phyloP scores from a whole-genome alignment of 2,888 invertebrate species.

The Acronicta alni region DNA sequence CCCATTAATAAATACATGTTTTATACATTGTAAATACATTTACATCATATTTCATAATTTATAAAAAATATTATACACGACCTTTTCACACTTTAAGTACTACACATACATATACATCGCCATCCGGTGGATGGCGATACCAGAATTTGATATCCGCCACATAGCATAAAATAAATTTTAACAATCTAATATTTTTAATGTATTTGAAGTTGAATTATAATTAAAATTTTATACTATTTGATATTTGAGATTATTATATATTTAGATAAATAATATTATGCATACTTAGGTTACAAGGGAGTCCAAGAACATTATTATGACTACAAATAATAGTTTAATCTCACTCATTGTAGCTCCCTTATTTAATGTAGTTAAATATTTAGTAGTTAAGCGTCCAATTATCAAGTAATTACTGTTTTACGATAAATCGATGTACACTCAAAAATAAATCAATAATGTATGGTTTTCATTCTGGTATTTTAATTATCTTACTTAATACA shows the following conservation, averaged over 20 bases:
- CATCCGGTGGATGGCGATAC: background rate
- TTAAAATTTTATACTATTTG: constrained; percentile 61
- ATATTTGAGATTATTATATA: constrained; percentile 59
- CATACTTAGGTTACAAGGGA: constrained; percentile 44
- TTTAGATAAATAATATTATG: constrained; percentile 27
- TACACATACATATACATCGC: too few relatives aligned
- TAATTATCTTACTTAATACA: background rate
- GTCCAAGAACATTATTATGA: constrained; percentile 32
- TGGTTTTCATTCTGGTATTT: background rate
- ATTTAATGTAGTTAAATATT: constrained; percentile 35
- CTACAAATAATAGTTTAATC: constrained; percentile 43
- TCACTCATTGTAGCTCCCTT: constrained; percentile 38
- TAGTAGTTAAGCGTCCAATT: constrained; percentile 32
- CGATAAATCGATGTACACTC: constrained; percentile 33
- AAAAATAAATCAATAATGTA: background rate
- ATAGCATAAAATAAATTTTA: constrained; percentile 30
- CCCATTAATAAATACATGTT: constrained; percentile 23
- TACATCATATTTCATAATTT: constrained; percentile 28
- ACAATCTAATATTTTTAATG: constrained; percentile 26
- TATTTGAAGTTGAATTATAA: constrained; percentile 44
- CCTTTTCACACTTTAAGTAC: background rate
- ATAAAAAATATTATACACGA: constrained; percentile 22
- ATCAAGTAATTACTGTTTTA: constrained; percentile 24
- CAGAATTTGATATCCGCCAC: constrained; percentile 47
- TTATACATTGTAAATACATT: constrained; percentile 50